Evolutionary conservation across 2,113 vertebrate species (phyloP).

Genomic region (Atherinomorus stipes): DNA sequence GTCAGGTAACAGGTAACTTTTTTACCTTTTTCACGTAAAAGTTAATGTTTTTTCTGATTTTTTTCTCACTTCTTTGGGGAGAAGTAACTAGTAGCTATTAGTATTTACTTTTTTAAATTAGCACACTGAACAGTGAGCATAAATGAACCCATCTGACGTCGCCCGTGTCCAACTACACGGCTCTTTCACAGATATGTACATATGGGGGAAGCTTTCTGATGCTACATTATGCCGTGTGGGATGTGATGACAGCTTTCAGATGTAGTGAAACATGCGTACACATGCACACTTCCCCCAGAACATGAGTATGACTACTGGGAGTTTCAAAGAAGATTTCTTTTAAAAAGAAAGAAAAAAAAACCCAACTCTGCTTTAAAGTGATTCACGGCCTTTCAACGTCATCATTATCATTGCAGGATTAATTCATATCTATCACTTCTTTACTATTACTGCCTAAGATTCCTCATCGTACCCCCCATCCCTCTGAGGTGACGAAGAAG

Average conservation of each 20-base stretch:
- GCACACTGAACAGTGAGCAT: too few species aligned
- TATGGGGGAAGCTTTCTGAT: constrained; percentile 37
- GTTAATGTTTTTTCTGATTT: too few species aligned
- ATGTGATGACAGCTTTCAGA: constrained; percentile 30
- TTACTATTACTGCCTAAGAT: constrained; percentile 23
- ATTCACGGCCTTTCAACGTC: constrained; percentile 9
- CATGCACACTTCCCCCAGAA: constrained; percentile 51
- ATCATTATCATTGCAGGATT: constrained; percentile 22
- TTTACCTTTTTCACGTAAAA: too few species aligned
- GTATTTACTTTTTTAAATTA: too few species aligned
- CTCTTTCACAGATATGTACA: constrained; percentile 22
- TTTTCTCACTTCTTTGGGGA: too few species aligned
- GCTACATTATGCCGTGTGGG: constrained; percentile 47
- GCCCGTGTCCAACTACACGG: too few species aligned
- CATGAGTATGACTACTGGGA: constrained; percentile 30
- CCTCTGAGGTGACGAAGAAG: constrained; percentile 31
- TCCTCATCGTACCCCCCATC: constrained; percentile 38
- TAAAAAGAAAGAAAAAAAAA: constrained; percentile 13
- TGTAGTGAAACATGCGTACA: constrained; percentile 38
- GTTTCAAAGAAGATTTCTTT: constrained; percentile 37
- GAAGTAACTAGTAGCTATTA: too few species aligned
- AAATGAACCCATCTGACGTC: too few species aligned
- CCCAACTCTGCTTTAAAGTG: constrained; percentile 7
- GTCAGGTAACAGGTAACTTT: too few species aligned
- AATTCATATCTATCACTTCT: constrained; percentile 41